These are phyloP conservation scores for cat (Felis catus) DNA, from an alignment of 2,113 vertebrate genomes.

Conservation along the genomic window F.catus_Fca126_mat1.0 CM031419.1:85540001-85540500, in stretches of 20 bases:
- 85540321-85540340: not conserved
- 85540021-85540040: not conserved
- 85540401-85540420: not conserved
- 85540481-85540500: not conserved
- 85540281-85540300: not conserved
- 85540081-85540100: not conserved
- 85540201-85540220: not conserved
- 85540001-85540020: not conserved
- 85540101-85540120: not conserved
- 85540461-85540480: not conserved
- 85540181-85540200: not conserved
- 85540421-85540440: no score
- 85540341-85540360: not conserved
- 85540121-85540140: not conserved
- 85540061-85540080: not conserved
- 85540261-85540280: not conserved
- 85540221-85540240: not conserved
- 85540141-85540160: not conserved
- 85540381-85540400: not conserved
- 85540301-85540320: not conserved
- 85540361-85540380: not conserved
- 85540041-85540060: conserved; percentile 5
- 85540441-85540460: not conserved
- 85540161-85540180: not conserved
- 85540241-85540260: not conserved